phyloP scores from a whole-genome alignment of 2,888 invertebrate genomes.

The Pristionchus mayeri region DNA sequence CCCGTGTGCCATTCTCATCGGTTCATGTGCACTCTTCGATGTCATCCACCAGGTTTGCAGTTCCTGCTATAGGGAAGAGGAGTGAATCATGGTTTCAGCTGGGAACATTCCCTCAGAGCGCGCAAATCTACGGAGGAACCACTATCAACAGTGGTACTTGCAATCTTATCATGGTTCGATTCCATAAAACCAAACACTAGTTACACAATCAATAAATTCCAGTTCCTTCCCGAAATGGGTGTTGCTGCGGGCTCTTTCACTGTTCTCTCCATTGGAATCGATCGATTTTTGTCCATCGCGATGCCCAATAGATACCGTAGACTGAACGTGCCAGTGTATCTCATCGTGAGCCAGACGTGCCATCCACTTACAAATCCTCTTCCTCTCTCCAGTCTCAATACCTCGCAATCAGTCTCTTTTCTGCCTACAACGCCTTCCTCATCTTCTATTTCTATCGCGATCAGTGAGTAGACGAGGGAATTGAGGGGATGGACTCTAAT shows the following conservation, averaged over 20 bases:
- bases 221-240: constrained; percentile 32
- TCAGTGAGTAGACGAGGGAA: neutral
- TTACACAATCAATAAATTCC: neutral
- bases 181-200: too few species aligned
- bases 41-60: neutral
- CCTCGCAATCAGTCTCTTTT: neutral
- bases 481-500: neutral
- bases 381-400: neutral
- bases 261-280: constrained; percentile 32
- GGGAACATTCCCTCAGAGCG: neutral
- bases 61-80: too few species aligned
- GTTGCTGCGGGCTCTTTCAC: constrained; percentile 4
- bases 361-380: too few species aligned
- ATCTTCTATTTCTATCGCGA: constrained; percentile 13
- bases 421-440: constrained; percentile 6
- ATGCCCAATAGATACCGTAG: neutral
- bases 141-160: neutral
- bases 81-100: neutral
- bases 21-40: constrained; percentile 2
- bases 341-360: neutral
- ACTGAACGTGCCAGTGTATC: neutral
- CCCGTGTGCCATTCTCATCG: constrained; percentile 15
- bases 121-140: neutral
- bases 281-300: constrained; percentile 10
- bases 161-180: neutral